Conservation (phyloP, 2,113 vertebrate species). For the Chitala chitala region DNA sequence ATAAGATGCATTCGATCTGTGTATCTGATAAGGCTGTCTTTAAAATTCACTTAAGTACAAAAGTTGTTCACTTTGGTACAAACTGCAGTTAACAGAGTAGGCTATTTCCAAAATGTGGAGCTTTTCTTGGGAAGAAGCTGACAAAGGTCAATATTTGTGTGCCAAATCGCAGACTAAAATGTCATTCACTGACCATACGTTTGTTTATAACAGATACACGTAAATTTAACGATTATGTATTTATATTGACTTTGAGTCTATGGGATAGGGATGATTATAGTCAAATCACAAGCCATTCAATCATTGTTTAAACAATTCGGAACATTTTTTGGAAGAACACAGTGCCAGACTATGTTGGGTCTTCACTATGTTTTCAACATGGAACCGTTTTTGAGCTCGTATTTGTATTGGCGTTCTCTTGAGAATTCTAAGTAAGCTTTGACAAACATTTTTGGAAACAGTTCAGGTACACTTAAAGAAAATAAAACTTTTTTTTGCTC, state of each 20-base stretch:
- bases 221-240: not conserved
- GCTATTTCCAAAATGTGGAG: not conserved
- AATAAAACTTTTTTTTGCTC: not conserved
- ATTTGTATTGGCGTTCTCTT: conserved; percentile 17
- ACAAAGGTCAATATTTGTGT: conserved; percentile 5
- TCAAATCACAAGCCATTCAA: conserved; percentile 9
- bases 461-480: conserved; percentile 13
- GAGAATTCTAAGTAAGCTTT: not conserved
- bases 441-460: conserved; percentile 3
- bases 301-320: conserved; percentile 21
- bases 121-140: conserved; percentile 5
- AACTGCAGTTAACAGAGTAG: not conserved
- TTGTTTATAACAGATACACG: not conserved
- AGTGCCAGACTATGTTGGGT: not conserved
- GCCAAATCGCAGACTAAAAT: not conserved
- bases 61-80: not conserved
- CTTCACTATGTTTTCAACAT: conserved; percentile 13
- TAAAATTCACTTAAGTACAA: conserved; percentile 1
- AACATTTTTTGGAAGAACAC: conserved; percentile 3
- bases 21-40: conserved; percentile 12
- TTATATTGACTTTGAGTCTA: not conserved
- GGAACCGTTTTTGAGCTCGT: not conserved
- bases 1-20: conserved; percentile 22
- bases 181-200: not conserved
- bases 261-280: not conserved